phyloP scores from a whole-genome alignment of 2,113 vertebrate species.

The Nannobrachium achirus region DNA sequence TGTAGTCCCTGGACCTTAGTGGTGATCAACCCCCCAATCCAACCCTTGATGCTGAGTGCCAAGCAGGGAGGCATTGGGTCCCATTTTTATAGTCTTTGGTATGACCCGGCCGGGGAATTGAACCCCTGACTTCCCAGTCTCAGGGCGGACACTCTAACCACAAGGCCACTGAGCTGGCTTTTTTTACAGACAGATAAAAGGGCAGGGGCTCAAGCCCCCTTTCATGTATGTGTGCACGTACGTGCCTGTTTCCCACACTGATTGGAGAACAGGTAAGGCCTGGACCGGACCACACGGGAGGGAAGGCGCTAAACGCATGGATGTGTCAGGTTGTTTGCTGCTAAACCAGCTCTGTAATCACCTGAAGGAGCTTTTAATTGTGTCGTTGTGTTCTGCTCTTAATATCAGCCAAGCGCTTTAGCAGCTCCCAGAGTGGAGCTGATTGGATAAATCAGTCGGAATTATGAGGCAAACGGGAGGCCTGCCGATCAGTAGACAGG shows the following conservation, averaged over 20 bases:
- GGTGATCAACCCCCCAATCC: too few species aligned
- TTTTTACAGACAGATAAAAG: too few species aligned
- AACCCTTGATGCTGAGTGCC: too few species aligned
- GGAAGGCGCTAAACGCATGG: constrained; percentile 50
- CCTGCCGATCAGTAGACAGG: constrained; percentile 78
- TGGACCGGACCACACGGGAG: constrained; percentile 16
- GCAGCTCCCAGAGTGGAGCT: constrained; percentile 72
- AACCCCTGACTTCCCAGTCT: too few species aligned
- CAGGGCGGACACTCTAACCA: too few species aligned
- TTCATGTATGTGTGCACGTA: too few species aligned
- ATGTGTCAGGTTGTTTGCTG: constrained; percentile 73
- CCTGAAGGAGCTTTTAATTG: constrained; percentile 82
- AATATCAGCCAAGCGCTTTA: constrained; percentile 80
- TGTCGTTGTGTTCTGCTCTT: constrained; percentile 81
- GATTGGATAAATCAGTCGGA: constrained; percentile 76
- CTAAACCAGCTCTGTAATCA: constrained; percentile 87
- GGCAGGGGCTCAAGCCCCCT: too few species aligned
- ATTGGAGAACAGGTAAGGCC: constrained; percentile 56
- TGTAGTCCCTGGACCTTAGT: too few species aligned
- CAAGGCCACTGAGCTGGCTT: too few species aligned
- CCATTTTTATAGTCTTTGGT: too few species aligned
- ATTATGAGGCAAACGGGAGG: constrained; percentile 76
- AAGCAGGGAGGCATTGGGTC: too few species aligned
- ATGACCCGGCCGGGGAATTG: too few species aligned
- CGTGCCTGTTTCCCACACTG: constrained; percentile 62